Evolutionary conservation across 2,888 invertebrate genomes (phyloP).

Genomic region (Leptopterna dolabrata): DNA sequence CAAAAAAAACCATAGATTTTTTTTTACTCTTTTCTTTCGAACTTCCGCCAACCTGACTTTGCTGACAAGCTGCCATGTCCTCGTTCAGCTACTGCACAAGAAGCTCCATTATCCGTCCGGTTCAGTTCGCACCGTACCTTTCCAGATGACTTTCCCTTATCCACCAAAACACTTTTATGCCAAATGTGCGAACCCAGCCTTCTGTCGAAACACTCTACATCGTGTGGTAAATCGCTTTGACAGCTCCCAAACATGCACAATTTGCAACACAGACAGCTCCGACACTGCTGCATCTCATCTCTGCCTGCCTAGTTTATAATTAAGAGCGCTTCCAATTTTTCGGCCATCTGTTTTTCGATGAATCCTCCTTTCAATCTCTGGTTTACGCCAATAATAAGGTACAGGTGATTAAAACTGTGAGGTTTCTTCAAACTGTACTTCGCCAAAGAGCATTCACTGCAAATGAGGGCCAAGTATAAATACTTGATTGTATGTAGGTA

Average conservation of each 20-base stretch:
- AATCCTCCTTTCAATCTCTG: background rate
- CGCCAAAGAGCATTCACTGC: background rate
- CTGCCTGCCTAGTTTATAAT: background rate
- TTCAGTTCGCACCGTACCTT: background rate
- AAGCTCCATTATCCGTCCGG: too few relatives aligned
- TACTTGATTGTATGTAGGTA: background rate
- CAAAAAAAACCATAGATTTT: too few relatives aligned
- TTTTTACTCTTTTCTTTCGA: too few relatives aligned
- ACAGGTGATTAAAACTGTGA: background rate
- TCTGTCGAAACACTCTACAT: background rate
- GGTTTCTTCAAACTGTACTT: constrained; percentile 8
- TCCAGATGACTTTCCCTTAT: background rate
- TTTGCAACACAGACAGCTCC: background rate
- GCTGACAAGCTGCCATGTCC: too few relatives aligned
- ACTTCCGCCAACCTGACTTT: too few relatives aligned
- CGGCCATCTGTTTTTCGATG: background rate
- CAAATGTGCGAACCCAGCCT: constrained; percentile 5
- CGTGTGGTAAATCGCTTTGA: background rate
- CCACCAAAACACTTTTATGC: background rate
- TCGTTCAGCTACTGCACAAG: too few relatives aligned
- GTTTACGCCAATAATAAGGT: background rate
- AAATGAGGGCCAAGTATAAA: background rate
- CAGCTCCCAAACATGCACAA: background rate
- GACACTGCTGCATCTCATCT: background rate
- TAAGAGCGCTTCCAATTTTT: constrained; percentile 17